phyloP scores from a whole-genome alignment of 1,140 invertebrate species.

The Maniola jurtina region DNA sequence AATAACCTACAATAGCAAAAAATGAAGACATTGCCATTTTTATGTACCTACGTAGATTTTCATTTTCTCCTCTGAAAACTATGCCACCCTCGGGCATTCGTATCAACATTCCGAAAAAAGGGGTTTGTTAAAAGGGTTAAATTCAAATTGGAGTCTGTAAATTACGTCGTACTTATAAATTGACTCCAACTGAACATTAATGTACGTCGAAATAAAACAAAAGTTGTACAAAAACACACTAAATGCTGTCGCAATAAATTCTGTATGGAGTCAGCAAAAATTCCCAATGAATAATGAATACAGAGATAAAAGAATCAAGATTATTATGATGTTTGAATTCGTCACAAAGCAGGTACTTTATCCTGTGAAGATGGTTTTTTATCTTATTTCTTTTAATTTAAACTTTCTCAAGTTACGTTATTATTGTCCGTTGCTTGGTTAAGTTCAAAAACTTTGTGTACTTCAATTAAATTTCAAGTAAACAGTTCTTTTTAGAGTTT shows the following conservation, averaged over 20 bases:
- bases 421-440: no score
- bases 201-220: slow-evolving; percentile 18
- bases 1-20: no score
- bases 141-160: slow-evolving; percentile 7
- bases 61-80: no score
- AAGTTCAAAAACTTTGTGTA: no score
- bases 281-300: slow-evolving; percentile 13
- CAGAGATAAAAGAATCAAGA: slow-evolving; percentile 19
- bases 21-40: no score
- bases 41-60: no score
- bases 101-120: not conserved
- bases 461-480: no score
- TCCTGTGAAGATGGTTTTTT: no score
- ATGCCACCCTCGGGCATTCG: no score
- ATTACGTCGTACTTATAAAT: slow-evolving; percentile 8
- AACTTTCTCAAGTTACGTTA: not conserved
- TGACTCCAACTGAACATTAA: slow-evolving; percentile 8
- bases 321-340: slow-evolving; percentile 9
- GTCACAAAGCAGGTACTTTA: not conserved
- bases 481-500: no score
- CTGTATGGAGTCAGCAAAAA: slow-evolving; percentile 13
- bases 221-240: slow-evolving; percentile 17
- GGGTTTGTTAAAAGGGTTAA: not conserved
- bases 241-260: slow-evolving; percentile 19
- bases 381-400: not conserved